Conservation (phyloP, 2,888 invertebrate genomes). For the Fragum sueziense region DNA sequence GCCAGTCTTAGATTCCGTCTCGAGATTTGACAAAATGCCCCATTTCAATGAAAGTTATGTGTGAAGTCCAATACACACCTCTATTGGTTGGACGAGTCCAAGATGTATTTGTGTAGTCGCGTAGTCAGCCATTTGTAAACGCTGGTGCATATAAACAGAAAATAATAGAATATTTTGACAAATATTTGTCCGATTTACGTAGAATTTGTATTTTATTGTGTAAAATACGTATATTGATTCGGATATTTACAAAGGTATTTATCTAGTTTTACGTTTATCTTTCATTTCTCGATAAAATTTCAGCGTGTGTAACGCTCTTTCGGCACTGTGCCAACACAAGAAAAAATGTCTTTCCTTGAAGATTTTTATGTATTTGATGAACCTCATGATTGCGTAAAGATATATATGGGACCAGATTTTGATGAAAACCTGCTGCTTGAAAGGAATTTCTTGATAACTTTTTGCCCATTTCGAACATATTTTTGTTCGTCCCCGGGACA, state of each 20-base stretch:
- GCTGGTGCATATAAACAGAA: neutral
- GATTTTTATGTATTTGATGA: neutral
- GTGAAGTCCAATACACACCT: neutral
- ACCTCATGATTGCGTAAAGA: neutral
- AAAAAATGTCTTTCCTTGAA: neutral
- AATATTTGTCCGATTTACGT: neutral
- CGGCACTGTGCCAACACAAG: neutral
- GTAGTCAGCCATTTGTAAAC: slow-evolving; percentile 21
- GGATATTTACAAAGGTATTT: neutral
- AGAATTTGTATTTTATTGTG: neutral
- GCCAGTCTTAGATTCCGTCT: neutral
- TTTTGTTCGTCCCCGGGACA: neutral
- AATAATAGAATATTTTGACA: neutral
- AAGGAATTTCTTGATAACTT: too few species aligned
- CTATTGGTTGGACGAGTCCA: slow-evolving; percentile 3
- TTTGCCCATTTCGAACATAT: too few species aligned
- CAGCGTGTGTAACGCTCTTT: neutral
- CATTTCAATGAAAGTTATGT: too few species aligned
- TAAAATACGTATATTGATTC: neutral
- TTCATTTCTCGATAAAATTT: neutral
- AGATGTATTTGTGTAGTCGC: neutral
- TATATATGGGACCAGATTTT: neutral
- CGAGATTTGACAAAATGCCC: too few species aligned
- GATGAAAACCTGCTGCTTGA: too few species aligned
- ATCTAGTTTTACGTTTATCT: neutral